Base-by-base conservation (phyloP, 23 tunicate genomes). In the Halocynthia roretzi region DNA sequence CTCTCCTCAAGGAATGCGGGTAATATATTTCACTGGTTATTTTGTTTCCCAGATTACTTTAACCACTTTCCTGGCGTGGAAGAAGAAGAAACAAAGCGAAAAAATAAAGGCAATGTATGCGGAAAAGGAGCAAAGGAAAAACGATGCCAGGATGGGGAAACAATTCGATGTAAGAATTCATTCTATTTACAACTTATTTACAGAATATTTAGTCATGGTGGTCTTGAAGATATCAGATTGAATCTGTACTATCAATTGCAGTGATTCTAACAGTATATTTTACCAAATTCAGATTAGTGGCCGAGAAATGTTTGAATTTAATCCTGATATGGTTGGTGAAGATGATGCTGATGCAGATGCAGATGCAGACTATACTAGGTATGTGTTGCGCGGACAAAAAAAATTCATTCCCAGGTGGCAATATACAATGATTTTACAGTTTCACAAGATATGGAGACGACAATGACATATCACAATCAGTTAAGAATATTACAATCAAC, bases 301-400 rank as follows among this genome's bases (percentile, higher is more conserved):
- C 6, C 73, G 99, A 7, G 99, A 96, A 83, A 78, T 96, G 58
- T 96, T 96, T 53, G 89, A 85, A 80, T 96, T 96, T 68, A 81
- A 72, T 52, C 93, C 96, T 5, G 96, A 96, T 57, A 64, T 90
- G 93, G 93, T 71, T 11, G 88, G 86, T 11, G 92, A 90, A 44
- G 99, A 89, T 75, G 82, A 81, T 17, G 85, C 75, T 12, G 82
- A 77, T 73, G 85, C 73, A 48, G 99, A 89, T 67, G 87, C 76
- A 63, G 98, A 86, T 58, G 87, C 87, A 51, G 94, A 82, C 58
- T 86, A 71, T 22, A 70, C 54, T 54, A 58, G 55, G 86, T 87
- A 67, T 8, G 86, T 52, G 54, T 0, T 20, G 58, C 52, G 61
- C 2, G 20, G 51, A 71, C 76, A 44, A 50, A 15, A 15, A n/a